A percentile compares a stretch with the other conserved stretches of the same genome.
Conservation (phyloP, 2,888 invertebrate species). For the Acronicta aceris region DNA sequence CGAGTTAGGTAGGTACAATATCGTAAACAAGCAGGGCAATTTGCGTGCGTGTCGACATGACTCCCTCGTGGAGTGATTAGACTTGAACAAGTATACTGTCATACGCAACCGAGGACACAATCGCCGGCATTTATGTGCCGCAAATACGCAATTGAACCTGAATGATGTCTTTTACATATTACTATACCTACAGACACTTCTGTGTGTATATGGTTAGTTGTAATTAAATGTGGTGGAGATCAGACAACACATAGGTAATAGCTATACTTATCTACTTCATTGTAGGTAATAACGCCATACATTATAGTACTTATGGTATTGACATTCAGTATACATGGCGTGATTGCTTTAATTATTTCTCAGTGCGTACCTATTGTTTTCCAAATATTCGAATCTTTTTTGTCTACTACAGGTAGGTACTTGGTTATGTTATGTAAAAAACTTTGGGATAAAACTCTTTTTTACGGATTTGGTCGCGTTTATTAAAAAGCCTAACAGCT, state of each 20-base stretch:
- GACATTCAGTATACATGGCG: constrained; percentile 57
- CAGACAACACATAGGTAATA: too few species aligned
- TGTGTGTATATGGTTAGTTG: constrained; percentile 33
- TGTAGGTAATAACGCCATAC: too few species aligned
- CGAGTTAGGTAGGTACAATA: constrained; percentile 68
- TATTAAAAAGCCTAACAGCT: too few species aligned
- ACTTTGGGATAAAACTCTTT: too few species aligned
- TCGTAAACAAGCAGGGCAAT: constrained; percentile 74
- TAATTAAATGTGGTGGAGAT: constrained; percentile 59
- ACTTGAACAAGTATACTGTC: constrained; percentile 69
- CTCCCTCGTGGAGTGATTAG: constrained; percentile 69
- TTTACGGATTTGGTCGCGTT: too few species aligned
- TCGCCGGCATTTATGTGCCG: constrained; percentile 63
- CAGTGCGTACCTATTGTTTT: constrained; percentile 51
- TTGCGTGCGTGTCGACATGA: constrained; percentile 70
- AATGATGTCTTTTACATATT: constrained; percentile 55
- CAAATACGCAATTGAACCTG: constrained; percentile 65
- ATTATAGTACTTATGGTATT: too few species aligned
- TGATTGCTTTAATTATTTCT: constrained; percentile 58
- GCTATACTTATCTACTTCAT: too few species aligned
- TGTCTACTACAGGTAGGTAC: too few species aligned
- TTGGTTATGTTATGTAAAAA: too few species aligned
- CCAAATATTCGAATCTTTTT: constrained; percentile 25
- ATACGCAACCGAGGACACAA: constrained; percentile 65
- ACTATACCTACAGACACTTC: constrained; percentile 14